phyloP scores from a whole-genome alignment of 2,797 vertebrate species.

The Alectoris magna region DNA sequence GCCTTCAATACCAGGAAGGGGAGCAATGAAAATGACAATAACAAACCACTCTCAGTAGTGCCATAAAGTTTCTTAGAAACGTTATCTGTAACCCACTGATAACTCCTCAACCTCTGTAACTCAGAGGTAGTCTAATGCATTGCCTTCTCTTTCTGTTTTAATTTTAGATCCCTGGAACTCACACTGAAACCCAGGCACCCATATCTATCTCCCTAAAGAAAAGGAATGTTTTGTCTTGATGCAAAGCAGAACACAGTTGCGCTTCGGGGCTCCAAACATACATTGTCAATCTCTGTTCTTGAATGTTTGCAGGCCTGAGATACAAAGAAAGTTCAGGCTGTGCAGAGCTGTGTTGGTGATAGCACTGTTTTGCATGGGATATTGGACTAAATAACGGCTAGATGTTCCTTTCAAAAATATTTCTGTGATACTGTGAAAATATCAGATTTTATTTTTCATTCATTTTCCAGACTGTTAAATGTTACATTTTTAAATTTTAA shows the following conservation, averaged over 20 bases:
- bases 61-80: no score
- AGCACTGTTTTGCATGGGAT: not conserved
- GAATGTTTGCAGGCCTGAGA: not conserved
- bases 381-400: not conserved
- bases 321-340: not conserved
- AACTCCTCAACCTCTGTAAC: no score
- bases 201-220: no score
- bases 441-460: not conserved
- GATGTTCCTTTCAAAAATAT: not conserved
- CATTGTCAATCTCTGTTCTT: not conserved
- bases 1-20: not conserved
- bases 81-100: no score
- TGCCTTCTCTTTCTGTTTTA: no score
- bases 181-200: no score
- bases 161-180: no score
- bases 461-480: not conserved
- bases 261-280: no score
- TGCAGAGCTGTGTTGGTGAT: fast-evolving
- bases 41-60: not conserved
- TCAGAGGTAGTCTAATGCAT: no score
- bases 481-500: not conserved
- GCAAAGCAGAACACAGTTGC: no score
- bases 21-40: not conserved
- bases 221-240: no score
- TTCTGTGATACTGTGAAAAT: not conserved